Base-by-base conservation (phyloP, 2,797 vertebrate species). In the Spinus olivaceus region DNA sequence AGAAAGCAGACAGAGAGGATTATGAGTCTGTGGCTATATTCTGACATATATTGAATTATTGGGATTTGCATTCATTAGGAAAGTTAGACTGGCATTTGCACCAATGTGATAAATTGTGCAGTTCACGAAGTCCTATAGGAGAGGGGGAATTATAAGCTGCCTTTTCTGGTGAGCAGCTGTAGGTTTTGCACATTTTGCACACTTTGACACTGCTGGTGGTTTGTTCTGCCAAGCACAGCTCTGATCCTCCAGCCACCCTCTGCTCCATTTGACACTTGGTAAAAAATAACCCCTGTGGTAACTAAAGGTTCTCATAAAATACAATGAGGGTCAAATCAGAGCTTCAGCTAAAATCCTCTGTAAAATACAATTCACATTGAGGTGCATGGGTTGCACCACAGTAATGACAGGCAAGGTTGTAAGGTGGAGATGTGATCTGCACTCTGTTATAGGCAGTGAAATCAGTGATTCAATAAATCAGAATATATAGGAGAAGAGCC, bases 31-130 rank as follows among this genome's bases (percentile, higher is more conserved):
- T 39, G 46, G 24, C 63, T 88, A 8, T 35, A 76, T 54, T 91
- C 92, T 86, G 81, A 88, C 77, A 81, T 47, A 56, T 42, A 94
- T 60, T 90, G 67, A 73, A 88, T 92, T 95, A 91, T 57, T 42
- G 49, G 80, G 82, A 86, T 95, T 93, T 95, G 73, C 88, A 91
- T 88, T 81, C 70, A 76, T 91, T 79, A 95, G 37, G 37, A 30
- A 84, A 63, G 51, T 64, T 47, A 81, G 57, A 44, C 49, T 64
- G 42, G 59, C 63, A 56, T 69, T 94, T 83, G 41, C 44, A 42
- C 6, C 33, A 44, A 50, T 3, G 12, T 37, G 63, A 54, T 27
- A 10, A 2, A 22, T n/a, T 81, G 28, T 59, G 54, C 54, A 86
- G 72, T 6, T 37, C 28, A 35, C 30, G 2, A 37, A 41, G 32